A percentile compares a stretch with the other conserved stretches of the same genome.
Conservation (phyloP, 2,888 invertebrate species). For the Chouioia cunea region DNA sequence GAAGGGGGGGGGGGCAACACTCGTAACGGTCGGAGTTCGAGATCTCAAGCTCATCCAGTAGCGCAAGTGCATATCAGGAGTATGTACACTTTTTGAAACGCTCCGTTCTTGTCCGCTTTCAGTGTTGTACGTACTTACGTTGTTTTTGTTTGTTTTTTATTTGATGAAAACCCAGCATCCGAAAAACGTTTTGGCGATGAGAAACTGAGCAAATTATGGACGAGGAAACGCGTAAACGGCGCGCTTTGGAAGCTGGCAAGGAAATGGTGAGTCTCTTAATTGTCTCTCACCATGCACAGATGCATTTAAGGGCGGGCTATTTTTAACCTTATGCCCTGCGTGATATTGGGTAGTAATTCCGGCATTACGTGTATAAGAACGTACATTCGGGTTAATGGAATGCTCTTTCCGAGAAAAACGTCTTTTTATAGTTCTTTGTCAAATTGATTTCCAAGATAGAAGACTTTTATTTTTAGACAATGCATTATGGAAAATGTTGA, state of each 20-base stretch:
- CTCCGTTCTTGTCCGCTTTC: too few relatives aligned
- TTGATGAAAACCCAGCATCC: neutral
- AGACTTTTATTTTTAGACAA: too few relatives aligned
- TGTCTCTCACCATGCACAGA: neutral
- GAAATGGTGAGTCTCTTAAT: constrained; percentile 56
- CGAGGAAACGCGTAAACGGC: constrained; percentile 58
- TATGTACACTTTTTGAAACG: too few relatives aligned
- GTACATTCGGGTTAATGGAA: neutral
- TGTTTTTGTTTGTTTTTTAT: too few relatives aligned
- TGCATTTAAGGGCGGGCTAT: constrained; percentile 27
- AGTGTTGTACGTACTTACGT: too few relatives aligned
- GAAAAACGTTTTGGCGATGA: constrained; percentile 1
- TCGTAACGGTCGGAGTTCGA: too few relatives aligned
- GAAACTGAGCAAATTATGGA: constrained; percentile 51
- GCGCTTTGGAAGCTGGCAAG: constrained; percentile 58
- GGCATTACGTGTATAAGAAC: neutral
- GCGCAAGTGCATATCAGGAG: too few relatives aligned
- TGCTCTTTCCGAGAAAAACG: neutral
- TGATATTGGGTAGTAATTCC: neutral
- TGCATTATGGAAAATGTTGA: too few relatives aligned
- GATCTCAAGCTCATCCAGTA: too few relatives aligned
- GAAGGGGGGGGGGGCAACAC: too few relatives aligned
- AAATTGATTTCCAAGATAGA: neutral
- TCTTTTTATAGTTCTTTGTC: neutral
- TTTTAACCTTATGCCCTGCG: constrained; percentile 23